phyloP scores from a whole-genome alignment of 2,888 invertebrate genomes.

The Oxyteleia sp. region DNA sequence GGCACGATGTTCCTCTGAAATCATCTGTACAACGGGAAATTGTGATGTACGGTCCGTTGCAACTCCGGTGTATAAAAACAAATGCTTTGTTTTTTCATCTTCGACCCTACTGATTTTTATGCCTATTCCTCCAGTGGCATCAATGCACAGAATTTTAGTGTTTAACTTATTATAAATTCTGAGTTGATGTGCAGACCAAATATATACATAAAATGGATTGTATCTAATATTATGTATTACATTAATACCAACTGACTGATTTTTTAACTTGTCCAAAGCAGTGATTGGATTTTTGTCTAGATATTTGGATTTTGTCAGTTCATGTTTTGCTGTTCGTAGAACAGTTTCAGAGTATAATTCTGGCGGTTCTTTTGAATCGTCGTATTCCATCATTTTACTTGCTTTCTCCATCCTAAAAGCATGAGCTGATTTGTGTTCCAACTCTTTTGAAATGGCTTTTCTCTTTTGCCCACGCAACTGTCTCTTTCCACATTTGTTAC shows the following conservation, averaged over 20 bases:
- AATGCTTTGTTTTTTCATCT: conserved; percentile 9
- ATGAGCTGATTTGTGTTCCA: conserved; percentile 12
- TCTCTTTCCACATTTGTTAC: conserved; percentile 40
- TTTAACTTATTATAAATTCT: conserved; percentile 26
- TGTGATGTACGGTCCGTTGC: background rate
- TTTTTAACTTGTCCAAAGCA: conserved; percentile 33
- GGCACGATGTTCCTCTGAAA: conserved; percentile 20
- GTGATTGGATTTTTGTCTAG: conserved; percentile 31
- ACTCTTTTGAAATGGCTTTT: background rate
- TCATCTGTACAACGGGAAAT: conserved; percentile 26
- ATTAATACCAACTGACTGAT: conserved; percentile 7
- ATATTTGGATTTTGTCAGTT: conserved; percentile 9
- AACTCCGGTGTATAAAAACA: conserved; percentile 20
- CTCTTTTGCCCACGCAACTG: conserved; percentile 26
- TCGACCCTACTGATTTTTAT: conserved; percentile 1
- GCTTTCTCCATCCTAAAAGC: conserved; percentile 19
- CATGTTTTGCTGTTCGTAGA: conserved; percentile 25
- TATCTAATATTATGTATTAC: conserved; percentile 32
- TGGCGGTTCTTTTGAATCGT: conserved; percentile 22
- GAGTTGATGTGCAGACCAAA: conserved; percentile 57
- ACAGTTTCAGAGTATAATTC: conserved; percentile 25
- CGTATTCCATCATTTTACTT: conserved; percentile 23
- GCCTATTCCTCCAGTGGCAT: conserved; percentile 30
- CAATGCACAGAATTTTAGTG: conserved; percentile 9
- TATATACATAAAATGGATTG: conserved; percentile 36